Evolutionary conservation across 2,797 vertebrate genomes (phyloP).

Genomic region (Syngnathus rostellatus): DNA sequence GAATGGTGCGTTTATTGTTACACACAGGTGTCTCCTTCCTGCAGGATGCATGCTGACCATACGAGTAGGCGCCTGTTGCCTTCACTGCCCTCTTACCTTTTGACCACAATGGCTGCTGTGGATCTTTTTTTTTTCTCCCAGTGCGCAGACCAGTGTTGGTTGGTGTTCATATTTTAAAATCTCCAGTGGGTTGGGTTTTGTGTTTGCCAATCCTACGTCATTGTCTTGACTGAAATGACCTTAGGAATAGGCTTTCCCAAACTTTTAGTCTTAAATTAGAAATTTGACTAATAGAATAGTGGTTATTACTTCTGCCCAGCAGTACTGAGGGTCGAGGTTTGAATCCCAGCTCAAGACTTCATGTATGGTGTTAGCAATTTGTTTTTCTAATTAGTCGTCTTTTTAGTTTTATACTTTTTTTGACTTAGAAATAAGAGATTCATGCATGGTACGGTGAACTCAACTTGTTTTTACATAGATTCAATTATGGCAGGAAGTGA

Average conservation of each 20-base stretch:
- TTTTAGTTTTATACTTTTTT: neutral
- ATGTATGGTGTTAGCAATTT: neutral
- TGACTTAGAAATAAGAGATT: too few relatives aligned
- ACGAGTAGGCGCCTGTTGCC: constrained; percentile 48
- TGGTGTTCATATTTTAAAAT: neutral
- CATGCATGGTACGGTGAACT: too few relatives aligned
- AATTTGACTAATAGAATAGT: neutral
- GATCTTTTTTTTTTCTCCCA: neutral
- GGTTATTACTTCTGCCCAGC: neutral
- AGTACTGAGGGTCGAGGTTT: neutral
- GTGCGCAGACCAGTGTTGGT: constrained; percentile 1
- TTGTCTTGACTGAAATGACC: neutral
- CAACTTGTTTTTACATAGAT: too few relatives aligned
- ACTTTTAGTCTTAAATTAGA: neutral
- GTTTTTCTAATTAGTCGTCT: neutral
- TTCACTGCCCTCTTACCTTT: constrained; percentile 16
- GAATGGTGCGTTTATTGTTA: neutral
- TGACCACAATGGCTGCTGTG: constrained; percentile 8
- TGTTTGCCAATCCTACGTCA: neutral
- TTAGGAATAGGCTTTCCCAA: neutral
- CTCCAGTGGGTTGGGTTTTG: neutral
- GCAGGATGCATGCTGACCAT: constrained; percentile 16
- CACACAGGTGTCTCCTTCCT: constrained; percentile 42
- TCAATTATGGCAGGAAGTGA: too few relatives aligned
- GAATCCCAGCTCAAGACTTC: neutral